A percentile compares a stretch with the other conserved stretches of the same genome.
Evolutionary conservation across 2,888 invertebrate genomes (phyloP).

Genomic region (Andrena minutula): DNA sequence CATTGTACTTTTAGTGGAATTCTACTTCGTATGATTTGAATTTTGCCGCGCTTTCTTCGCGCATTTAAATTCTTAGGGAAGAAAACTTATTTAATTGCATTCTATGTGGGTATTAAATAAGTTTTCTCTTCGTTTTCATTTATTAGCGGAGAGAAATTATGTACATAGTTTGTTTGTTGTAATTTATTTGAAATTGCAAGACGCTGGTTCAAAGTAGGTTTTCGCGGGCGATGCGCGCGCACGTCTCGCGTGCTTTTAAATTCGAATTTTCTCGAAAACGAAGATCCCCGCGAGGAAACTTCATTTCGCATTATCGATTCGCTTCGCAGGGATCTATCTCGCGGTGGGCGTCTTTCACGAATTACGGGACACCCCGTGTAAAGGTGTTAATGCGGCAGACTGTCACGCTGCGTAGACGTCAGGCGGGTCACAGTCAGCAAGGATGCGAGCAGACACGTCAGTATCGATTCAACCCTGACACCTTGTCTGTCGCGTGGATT

Average conservation of each 20-base stretch:
- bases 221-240: no score
- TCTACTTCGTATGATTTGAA: no score
- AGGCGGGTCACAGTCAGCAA: constrained; percentile 29
- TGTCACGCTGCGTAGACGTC: constrained; percentile 23
- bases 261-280: neutral
- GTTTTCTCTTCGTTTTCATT: no score
- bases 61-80: no score
- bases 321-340: neutral
- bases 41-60: no score
- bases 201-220: no score
- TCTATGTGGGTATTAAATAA: no score
- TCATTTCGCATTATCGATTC: neutral
- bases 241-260: neutral
- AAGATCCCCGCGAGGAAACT: neutral
- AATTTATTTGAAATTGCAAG: no score
- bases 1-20: neutral
- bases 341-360: no score
- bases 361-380: neutral
- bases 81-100: no score
- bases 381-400: constrained; percentile 16
- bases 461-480: constrained; percentile 43
- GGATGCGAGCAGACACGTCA: constrained; percentile 26
- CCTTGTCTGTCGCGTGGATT: neutral
- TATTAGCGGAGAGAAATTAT: no score
- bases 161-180: no score